A percentile compares a stretch with the other conserved stretches of the same genome.
These are phyloP conservation scores for Drosophila nigrodunni DNA, from an alignment of 1,140 invertebrate species.

Conservation along the genomic window DNA sequence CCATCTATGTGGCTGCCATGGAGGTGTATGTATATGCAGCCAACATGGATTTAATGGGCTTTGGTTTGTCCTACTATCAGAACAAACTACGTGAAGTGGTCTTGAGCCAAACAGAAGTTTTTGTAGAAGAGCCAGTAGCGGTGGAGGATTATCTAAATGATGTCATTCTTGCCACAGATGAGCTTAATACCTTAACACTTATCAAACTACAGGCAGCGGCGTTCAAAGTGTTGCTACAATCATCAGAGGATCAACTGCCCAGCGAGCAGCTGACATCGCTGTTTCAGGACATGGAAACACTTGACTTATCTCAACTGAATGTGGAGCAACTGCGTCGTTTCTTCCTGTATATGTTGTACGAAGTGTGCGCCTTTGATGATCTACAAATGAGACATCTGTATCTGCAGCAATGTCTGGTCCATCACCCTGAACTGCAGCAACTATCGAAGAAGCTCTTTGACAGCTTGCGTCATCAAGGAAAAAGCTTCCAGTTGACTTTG, in stretches of 20 bases:
- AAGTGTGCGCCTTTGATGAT: constrained; percentile 59
- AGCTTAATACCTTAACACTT: constrained; percentile 60
- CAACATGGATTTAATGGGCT: constrained; percentile 78
- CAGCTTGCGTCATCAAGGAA: constrained; percentile 32
- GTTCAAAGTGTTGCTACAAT: constrained; percentile 58
- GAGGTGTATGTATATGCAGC: constrained; percentile 83
- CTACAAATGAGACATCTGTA: constrained; percentile 63
- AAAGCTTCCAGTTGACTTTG: background rate
- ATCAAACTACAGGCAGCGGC: constrained; percentile 71
- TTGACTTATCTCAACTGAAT: constrained; percentile 47
- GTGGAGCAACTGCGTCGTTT: constrained; percentile 28
- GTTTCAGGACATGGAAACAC: constrained; percentile 37
- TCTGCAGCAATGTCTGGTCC: constrained; percentile 48
- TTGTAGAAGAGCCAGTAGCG: background rate
- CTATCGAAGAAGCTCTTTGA: constrained; percentile 27
- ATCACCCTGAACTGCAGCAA: constrained; percentile 27
- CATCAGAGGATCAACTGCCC: background rate
- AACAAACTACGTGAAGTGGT: constrained; percentile 80
- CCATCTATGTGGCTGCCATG: constrained; percentile 79
- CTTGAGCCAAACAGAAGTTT: constrained; percentile 45
- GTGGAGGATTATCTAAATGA: constrained; percentile 40
- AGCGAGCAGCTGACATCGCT: constrained; percentile 29
- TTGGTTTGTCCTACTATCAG: constrained; percentile 75
- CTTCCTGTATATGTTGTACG: constrained; percentile 68
- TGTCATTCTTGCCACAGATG: constrained; percentile 58